Evolutionary conservation across 2,888 invertebrate genomes (phyloP).

Genomic region (Unio delphinus): DNA sequence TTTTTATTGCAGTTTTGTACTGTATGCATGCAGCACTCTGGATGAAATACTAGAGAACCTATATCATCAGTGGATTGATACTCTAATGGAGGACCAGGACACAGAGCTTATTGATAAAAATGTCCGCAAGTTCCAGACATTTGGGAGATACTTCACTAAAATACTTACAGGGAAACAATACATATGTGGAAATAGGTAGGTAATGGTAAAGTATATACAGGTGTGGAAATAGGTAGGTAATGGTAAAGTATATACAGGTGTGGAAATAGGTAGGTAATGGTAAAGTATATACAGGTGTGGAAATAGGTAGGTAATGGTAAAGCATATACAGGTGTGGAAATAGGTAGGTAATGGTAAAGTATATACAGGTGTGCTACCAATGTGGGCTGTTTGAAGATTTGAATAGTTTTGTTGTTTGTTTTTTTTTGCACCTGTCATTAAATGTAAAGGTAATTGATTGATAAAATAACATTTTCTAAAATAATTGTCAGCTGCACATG

Average conservation of each 20-base stretch:
- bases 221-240: conserved; percentile 41
- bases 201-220: neutral
- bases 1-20: conserved; percentile 38
- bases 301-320: conserved; percentile 34
- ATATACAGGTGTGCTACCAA: neutral
- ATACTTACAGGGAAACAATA: conserved; percentile 31
- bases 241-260: conserved; percentile 33
- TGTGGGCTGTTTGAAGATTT: neutral
- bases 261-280: conserved; percentile 45
- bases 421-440: no score
- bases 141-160: conserved; percentile 38
- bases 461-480: no score
- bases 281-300: conserved; percentile 46
- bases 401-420: no score
- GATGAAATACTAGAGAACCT: conserved; percentile 49
- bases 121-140: conserved; percentile 39
- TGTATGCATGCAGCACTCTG: conserved; percentile 47
- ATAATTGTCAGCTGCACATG: no score
- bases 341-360: conserved; percentile 28
- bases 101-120: conserved; percentile 37
- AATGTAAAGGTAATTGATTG: no score
- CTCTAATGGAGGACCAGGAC: conserved; percentile 34
- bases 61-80: conserved; percentile 41
- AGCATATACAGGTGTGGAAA: conserved; percentile 49
- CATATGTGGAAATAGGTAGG: conserved; percentile 54